phyloP scores from a whole-genome alignment of 2,888 invertebrate genomes.

The Dryocosmus kuriphilus region DNA sequence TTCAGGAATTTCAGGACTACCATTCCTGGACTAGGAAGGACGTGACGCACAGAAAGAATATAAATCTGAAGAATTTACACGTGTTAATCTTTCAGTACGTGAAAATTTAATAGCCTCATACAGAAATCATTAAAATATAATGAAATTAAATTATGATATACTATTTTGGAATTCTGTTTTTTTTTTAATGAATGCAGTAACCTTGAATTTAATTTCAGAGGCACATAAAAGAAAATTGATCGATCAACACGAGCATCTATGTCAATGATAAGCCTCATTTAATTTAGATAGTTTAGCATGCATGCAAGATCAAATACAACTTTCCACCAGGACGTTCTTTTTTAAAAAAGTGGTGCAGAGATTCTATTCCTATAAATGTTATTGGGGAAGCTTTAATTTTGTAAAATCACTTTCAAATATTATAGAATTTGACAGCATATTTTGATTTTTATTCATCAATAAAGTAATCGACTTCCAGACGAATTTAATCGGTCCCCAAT shows the following conservation, averaged over 20 bases:
- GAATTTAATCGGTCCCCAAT: slow-evolving; percentile 20
- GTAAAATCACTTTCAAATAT: too few species aligned
- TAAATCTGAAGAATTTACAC: background rate
- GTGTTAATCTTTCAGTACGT: background rate
- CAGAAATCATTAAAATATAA: background rate
- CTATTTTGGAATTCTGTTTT: too few species aligned
- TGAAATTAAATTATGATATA: too few species aligned
- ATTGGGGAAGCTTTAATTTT: too few species aligned
- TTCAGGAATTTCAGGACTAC: background rate
- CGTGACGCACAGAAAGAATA: background rate
- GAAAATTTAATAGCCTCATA: background rate
- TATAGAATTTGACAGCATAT: too few species aligned
- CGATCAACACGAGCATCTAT: background rate
- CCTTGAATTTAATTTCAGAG: background rate
- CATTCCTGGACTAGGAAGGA: too few species aligned
- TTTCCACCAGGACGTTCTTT: background rate
- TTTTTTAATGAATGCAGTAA: background rate
- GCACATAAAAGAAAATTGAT: background rate
- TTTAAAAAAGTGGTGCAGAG: too few species aligned
- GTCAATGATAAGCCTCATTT: slow-evolving; percentile 23
- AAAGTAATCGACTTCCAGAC: background rate
- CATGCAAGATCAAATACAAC: slow-evolving; percentile 4
- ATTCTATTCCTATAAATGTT: too few species aligned
- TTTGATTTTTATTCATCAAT: background rate
- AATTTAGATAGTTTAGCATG: background rate